Conservation (phyloP, 2,888 invertebrate genomes). For the Neelides folsomi region DNA sequence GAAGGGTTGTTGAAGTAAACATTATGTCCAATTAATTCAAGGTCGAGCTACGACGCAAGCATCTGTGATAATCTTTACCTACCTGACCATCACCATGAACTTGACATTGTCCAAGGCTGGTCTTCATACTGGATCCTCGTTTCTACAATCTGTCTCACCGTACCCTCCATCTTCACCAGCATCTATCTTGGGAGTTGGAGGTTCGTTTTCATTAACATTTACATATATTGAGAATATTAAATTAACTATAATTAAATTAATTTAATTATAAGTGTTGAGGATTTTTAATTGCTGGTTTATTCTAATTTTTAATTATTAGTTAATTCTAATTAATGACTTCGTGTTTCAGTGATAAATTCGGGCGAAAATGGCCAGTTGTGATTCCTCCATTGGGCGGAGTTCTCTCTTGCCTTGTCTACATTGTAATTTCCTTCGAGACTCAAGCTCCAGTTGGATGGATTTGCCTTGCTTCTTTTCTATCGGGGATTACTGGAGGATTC, state of each 20-base stretch:
- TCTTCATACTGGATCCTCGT: constrained; percentile 35
- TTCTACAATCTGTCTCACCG: constrained; percentile 34
- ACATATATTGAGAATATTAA: too few relatives aligned
- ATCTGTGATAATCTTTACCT: constrained; percentile 31
- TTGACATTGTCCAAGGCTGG: constrained; percentile 33
- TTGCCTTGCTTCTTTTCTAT: constrained; percentile 37
- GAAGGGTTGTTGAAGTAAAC: constrained; percentile 6
- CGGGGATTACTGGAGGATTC: constrained; percentile 39
- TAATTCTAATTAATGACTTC: constrained; percentile 28
- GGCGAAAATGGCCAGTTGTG: constrained; percentile 39
- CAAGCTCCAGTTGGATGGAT: constrained; percentile 35
- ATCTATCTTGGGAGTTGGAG: constrained; percentile 34
- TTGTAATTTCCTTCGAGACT: constrained; percentile 35
- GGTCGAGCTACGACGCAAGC: constrained; percentile 6
- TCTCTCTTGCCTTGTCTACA: constrained; percentile 34
- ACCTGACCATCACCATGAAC: constrained; percentile 20
- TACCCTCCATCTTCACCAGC: constrained; percentile 35
- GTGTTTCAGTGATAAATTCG: constrained; percentile 38
- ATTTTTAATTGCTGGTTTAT: too few relatives aligned
- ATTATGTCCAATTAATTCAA: constrained; percentile 17
- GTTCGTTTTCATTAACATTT: not conserved
- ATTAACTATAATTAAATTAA: too few relatives aligned
- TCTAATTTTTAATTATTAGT: too few relatives aligned
- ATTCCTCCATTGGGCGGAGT: constrained; percentile 38
- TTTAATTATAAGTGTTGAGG: too few relatives aligned